A percentile compares a stretch with the other conserved stretches of the same genome.
Evolutionary conservation across 1,140 invertebrate genomes (phyloP).

Genomic region (Megathymus violae): DNA sequence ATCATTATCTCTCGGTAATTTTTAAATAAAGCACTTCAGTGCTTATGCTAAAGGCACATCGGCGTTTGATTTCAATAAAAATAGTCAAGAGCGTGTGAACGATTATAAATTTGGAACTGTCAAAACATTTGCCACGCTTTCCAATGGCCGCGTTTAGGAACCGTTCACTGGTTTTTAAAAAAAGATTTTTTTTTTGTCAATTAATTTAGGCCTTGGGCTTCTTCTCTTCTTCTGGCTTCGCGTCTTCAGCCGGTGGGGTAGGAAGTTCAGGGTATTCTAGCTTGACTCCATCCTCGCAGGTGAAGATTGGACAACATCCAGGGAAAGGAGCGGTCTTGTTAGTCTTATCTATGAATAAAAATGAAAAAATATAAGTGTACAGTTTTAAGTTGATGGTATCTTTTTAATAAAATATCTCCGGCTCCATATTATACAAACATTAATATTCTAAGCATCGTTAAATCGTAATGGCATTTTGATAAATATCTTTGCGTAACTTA

Average conservation of each 20-base stretch:
- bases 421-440: not conserved
- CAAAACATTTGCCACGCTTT: constrained; percentile 32
- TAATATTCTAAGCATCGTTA: not conserved
- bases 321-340: constrained; percentile 95
- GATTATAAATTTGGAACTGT: constrained; percentile 38
- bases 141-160: constrained; percentile 17
- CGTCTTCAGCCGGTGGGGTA: constrained; percentile 85
- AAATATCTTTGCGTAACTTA: not conserved
- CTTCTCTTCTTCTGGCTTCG: constrained; percentile 78
- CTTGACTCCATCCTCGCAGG: constrained; percentile 92
- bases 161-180: constrained; percentile 31
- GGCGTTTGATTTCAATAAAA: constrained; percentile 5
- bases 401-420: not conserved
- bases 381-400: not conserved
- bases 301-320: constrained; percentile 92
- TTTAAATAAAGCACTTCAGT: constrained; percentile 22
- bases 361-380: constrained; percentile 9
- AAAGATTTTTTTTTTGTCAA: constrained; percentile 37
- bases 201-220: constrained; percentile 75
- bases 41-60: constrained; percentile 28
- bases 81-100: constrained; percentile 22
- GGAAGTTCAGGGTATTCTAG: constrained; percentile 93
- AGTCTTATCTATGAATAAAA: constrained; percentile 87
- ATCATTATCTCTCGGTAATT: constrained; percentile 24
- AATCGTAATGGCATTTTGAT: not conserved